phyloP scores from a whole-genome alignment of 2,888 invertebrate genomes.

The Diogma glabrata region DNA sequence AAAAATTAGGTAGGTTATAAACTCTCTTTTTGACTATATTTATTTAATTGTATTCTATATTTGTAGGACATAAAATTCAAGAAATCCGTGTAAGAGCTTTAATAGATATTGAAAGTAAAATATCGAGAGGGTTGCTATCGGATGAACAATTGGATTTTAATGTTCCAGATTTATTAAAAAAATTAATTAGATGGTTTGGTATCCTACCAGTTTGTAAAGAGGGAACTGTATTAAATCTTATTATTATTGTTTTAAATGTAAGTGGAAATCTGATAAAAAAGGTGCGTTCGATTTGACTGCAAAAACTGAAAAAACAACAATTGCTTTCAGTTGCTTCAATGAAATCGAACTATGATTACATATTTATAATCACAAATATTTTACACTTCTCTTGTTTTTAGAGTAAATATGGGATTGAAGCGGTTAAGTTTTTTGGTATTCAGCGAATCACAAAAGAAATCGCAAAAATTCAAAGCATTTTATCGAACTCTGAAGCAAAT shows the following conservation, averaged over 20 bases:
- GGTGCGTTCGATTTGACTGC: not conserved
- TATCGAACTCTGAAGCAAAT: not conserved
- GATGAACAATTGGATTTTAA: slow-evolving; percentile 26
- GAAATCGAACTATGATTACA: too few species aligned
- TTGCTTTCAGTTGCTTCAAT: too few species aligned
- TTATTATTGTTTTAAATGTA: slow-evolving; percentile 26
- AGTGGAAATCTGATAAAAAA: not conserved
- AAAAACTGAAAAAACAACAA: too few species aligned
- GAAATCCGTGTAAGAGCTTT: slow-evolving; percentile 32
- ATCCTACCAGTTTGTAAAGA: slow-evolving; percentile 24
- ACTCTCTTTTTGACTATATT: too few species aligned
- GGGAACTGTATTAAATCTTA: slow-evolving; percentile 26
- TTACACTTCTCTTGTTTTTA: slow-evolving; percentile 11
- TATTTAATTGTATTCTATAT: too few species aligned
- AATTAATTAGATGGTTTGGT: slow-evolving; percentile 33
- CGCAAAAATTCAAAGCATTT: slow-evolving; percentile 25
- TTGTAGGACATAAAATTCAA: slow-evolving; percentile 25
- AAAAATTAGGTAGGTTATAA: too few species aligned
- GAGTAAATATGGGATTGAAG: slow-evolving; percentile 23
- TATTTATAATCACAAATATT: too few species aligned
- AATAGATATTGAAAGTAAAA: slow-evolving; percentile 28
- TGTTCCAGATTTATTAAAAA: slow-evolving; percentile 28
- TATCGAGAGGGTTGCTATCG: slow-evolving; percentile 25
- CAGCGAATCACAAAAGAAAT: slow-evolving; percentile 26
- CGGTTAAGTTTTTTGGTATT: slow-evolving; percentile 23